These are phyloP conservation scores for Agrochola lychnidis DNA, from an alignment of 2,888 invertebrate species.

Conservation along the genomic window DNA sequence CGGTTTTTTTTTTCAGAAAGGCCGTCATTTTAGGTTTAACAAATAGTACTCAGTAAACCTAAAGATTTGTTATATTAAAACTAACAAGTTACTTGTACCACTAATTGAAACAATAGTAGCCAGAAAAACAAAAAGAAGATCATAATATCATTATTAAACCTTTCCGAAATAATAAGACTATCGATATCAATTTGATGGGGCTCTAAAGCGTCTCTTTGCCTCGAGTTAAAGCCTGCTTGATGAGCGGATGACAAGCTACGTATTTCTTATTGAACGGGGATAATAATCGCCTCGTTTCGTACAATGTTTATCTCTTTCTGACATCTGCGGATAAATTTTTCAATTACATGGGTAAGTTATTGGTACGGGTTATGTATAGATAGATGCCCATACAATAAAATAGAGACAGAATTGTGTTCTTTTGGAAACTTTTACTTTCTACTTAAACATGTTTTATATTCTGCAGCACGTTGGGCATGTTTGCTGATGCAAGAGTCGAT, in stretches of 20 bases:
- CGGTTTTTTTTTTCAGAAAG: neutral
- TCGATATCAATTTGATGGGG: conserved; percentile 34
- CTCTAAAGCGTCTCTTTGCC: conserved; percentile 40
- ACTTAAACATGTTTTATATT: too few species aligned
- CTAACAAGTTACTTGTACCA: conserved; percentile 9
- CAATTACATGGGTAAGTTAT: neutral
- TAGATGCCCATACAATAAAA: neutral
- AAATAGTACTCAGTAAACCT: neutral
- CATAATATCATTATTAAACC: conserved; percentile 20
- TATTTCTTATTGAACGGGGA: conserved; percentile 63
- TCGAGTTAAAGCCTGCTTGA: conserved; percentile 63
- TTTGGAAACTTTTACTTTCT: neutral
- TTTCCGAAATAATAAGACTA: conserved; percentile 41
- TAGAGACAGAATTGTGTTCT: neutral
- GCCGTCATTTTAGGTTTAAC: neutral
- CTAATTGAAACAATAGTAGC: conserved; percentile 7
- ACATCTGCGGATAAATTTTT: conserved; percentile 1
- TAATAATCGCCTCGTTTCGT: conserved; percentile 35
- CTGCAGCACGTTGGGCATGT: too few species aligned
- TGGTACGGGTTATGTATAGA: neutral
- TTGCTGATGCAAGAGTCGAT: too few species aligned
- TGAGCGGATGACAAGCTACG: conserved; percentile 67
- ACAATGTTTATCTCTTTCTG: conserved; percentile 39
- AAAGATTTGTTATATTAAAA: neutral
- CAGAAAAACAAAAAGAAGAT: neutral